Evolutionary conservation across 2,797 vertebrate species (phyloP), one percentile per base, ranked within the genome.

Genomic region (Sardinella longiceps): DNA sequence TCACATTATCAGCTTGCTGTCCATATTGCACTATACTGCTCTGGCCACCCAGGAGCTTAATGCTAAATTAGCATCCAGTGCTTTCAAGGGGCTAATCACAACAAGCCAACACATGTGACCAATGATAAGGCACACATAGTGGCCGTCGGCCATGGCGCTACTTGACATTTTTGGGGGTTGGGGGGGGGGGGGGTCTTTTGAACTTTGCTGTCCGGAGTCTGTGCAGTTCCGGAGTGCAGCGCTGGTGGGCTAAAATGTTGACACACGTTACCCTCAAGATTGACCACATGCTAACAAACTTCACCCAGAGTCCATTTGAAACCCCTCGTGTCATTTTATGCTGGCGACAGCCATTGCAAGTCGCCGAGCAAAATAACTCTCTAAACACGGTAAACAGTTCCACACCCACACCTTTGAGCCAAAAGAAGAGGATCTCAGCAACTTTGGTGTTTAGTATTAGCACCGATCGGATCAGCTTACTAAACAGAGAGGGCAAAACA

Each of bases 261-360:
- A 63, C 60, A 14, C 25, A 12, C 66, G 12, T 20, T 77, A 14
- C 33, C 70, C 70, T 43, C 37, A 43, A 43, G 4, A 77, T n/a
- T 15, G 37, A 77, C 70, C 20, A 39, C 70, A 77, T 77, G 70
- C 33, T 77, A 77, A 77, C 70, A 43, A 9, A 37, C 20, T 43
- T 77, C 20, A 39, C 33, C 70, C 70, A 1, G 20, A 77, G 4
- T 20, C 80, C 60, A 84, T 89, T 90, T 89, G 85, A 81, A 88
- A 87, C 86, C 39, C 39, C 3, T 23, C 20, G 3, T 82, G 82
- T 80, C 86, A 89, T 92, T 91, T 90, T 88, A 90, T 84, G 5
- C 56, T 60, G 53, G 89, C 89, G 90, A 89, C 51, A 82, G 88
- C 87, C 89, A 87, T 83, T 87, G 82, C 37, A 86, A 86, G 43